Evolutionary conservation across 2,888 invertebrate genomes (phyloP).

Genomic region (Spisula solida): DNA sequence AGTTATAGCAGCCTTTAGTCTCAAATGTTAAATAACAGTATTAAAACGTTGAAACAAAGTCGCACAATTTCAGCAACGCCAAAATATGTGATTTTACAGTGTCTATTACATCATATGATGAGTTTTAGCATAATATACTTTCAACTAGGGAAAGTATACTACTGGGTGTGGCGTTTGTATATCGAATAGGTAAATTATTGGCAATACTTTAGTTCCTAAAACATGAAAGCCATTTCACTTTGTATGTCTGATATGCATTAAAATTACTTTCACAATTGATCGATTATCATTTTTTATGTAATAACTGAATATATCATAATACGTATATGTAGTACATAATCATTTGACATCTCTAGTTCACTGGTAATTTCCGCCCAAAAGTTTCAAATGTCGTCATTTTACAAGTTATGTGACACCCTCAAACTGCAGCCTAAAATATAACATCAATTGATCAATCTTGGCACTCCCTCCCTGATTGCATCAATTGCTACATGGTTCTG

Average conservation of each 20-base stretch:
- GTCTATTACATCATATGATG: too few species aligned
- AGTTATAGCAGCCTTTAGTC: too few species aligned
- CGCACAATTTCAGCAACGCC: too few species aligned
- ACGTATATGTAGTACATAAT: too few species aligned
- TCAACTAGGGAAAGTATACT: not conserved
- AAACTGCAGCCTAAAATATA: too few species aligned
- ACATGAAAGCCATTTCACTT: not conserved
- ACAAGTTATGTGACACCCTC: not conserved
- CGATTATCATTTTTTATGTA: not conserved
- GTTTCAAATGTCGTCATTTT: too few species aligned
- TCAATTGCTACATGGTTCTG: too few species aligned
- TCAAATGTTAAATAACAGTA: too few species aligned
- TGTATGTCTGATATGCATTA: not conserved
- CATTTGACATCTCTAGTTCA: not conserved
- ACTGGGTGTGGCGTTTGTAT: not conserved
- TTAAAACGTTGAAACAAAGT: too few species aligned
- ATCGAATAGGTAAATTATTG: not conserved
- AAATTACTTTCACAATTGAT: not conserved
- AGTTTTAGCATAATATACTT: not conserved
- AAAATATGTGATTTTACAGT: too few species aligned
- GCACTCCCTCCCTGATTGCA: too few species aligned
- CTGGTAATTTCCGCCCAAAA: not conserved
- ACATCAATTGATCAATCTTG: too few species aligned
- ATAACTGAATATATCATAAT: not conserved
- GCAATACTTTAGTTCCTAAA: not conserved